Conservation (phyloP, 1,140 invertebrate genomes). For the Saxidomus purpurata region DNA sequence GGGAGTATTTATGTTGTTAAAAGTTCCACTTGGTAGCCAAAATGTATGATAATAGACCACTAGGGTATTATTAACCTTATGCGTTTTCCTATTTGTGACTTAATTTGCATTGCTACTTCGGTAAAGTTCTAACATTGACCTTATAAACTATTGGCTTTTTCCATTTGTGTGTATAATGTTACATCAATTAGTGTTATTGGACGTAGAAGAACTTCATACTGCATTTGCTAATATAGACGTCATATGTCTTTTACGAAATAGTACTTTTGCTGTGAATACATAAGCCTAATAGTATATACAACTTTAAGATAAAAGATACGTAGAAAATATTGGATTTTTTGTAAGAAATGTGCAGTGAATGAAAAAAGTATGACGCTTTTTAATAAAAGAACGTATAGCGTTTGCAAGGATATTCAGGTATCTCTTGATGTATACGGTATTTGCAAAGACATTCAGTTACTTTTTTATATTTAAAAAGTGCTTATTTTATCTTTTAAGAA, state of each 20-base stretch:
- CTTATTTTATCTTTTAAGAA: no score
- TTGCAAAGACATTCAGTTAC: no score
- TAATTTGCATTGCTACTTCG: background rate
- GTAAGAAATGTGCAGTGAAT: background rate
- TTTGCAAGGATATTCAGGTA: slow-evolving; percentile 1
- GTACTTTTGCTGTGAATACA: no score
- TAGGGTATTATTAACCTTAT: background rate
- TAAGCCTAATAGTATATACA: no score
- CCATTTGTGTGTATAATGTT: background rate
- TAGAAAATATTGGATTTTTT: no score
- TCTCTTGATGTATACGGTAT: background rate
- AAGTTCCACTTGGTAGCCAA: background rate
- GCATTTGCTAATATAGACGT: background rate
- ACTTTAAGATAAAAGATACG: no score
- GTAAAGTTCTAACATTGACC: background rate
- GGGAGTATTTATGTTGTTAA: background rate
- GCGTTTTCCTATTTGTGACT: background rate
- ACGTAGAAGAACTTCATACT: background rate
- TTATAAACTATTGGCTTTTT: background rate
- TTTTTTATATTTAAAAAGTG: no score
- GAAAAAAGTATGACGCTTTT: no score
- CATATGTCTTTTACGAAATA: no score
- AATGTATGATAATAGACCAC: background rate
- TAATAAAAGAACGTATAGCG: background rate
- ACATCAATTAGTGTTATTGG: background rate